Base-by-base conservation (phyloP, 1,140 invertebrate genomes). In the Yoshiicerus persimilis region DNA sequence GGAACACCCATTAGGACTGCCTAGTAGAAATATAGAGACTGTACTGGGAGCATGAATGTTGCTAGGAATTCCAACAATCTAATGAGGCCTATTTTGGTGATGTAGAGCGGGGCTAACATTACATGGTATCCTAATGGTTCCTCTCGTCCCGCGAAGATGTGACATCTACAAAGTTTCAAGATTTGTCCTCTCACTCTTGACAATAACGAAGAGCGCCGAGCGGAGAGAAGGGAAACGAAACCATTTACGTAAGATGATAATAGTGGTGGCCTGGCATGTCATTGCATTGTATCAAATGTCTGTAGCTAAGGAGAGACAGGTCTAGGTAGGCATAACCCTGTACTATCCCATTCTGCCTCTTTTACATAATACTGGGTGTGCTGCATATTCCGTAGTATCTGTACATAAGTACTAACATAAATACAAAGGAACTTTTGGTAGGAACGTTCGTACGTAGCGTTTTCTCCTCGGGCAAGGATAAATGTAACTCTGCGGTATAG, bases 161-260 rank as follows among this genome's bases (percentile, higher is more conserved):
- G 84, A 86, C 84, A 64, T 64, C 20, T 30, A 56, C 84, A 86
- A 66, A 86, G 56, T 86, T 66, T 86, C 83, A 56, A 56, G 83
- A 84, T 34, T 41, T 86, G 38, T 86, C 62, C 62, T 86, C 47
- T 86, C 47, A 56, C 84, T 66, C 84, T 86, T 56, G 23, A 36
- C 62, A 23, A 34, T 47, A 84, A 47, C 83, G 23, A 38, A 23
- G 77, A 38, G 30, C 13, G 13, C 4, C 4, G 77, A 23, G 34
- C 30, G 11, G 30, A 13, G 9, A 30, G 10, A 32, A 30, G 27
- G 66, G 11, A 66, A 66, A 66, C 62, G 62, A 80, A 25, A 80
- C 30, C 75, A 80, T 80, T 80, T 80, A 23, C 75, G 32, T 36
- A 80, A 30, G 30, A 70, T 70, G 30, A 70, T 30, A 70, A 56